Evolutionary conservation across 2,113 vertebrate genomes (phyloP), one percentile per base, ranked within the genome.

Genomic region (Gobiocypris rarus): DNA sequence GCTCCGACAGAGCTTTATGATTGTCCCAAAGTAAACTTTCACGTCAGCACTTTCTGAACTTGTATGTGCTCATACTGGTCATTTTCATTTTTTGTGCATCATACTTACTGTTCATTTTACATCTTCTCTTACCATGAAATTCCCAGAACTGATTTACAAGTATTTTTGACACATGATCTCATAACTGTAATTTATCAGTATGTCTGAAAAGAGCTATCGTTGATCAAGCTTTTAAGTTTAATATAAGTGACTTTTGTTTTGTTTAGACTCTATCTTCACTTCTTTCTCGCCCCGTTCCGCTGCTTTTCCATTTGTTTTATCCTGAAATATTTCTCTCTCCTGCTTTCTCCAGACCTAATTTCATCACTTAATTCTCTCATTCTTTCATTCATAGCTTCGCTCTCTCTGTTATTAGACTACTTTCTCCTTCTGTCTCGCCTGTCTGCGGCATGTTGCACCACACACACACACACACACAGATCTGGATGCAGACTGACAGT

Each of bases 401-500:
- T 48, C 63, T 82, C 26, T 86, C 75, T 86, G 81, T 83, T 17
- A 52, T 87, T 78, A 85, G 91, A 80, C 28, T 6, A 10, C 28
- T 67, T 34, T 81, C 59, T 78, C 74, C 70, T 75, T 83, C 38
- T 78, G 76, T 88, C 88, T 88, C 87, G 83, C 58, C 85, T 86
- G 90, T 91, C 89, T 91, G 91, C 90, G 81, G 86, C 89, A 52
- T 85, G 86, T 90, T 52, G 85, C 92, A 92, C 91, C 90, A 89
- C 90, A 88, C 90, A 93, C 85, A 88, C 86, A 59, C 48, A 75
- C 82, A 58, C 82, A 65, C 17, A 65, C 85, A 84, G 86, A 89
- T 86, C 90, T 93, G 95, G 94, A 95, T 94, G 88, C 92, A 95
- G 95, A 95, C 95, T 94, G 94, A 95, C 90, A 88, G 92, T 89